Base-by-base conservation (phyloP, 2,888 invertebrate species). In the Sthenelais limicola region DNA sequence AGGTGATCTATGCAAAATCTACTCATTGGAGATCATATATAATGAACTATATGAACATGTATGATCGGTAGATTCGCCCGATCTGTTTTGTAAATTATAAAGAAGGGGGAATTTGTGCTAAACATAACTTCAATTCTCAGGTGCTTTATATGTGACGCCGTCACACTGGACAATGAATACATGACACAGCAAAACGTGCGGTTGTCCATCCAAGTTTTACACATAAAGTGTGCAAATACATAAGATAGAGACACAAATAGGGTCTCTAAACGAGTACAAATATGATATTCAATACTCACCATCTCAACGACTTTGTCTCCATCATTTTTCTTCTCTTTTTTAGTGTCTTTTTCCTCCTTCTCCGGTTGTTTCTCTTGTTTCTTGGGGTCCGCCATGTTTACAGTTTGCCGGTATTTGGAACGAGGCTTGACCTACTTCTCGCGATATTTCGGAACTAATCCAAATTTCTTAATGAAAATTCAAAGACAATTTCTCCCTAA, bases 261-360 rank as follows among this genome's bases (percentile, higher is more conserved):
- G 9, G 5, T 24, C 56, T 15, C 18, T 21, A 51, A 51, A 21
- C 9, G 12, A 18, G 9, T 15, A 12, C 12, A n/a, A 12, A n/a
- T n/a, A n/a, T n/a, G n/a, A n/a, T n/a, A n/a, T n/a, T n/a, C n/a
- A n/a, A n/a, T 33, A 33, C 24, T 62, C 76, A 84, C 84, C 87
- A 90, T 77, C 75, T 91, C 91, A 76, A 86, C 88, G 78, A 90
- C 86, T 75, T 85, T 85, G 33, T 82, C 82, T 56, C 84, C 83
- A 58, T 81, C 89, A 68, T 90, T 89, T 33, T 75, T 77, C 51
- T 89, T 89, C 26, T 89, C 89, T 58, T 80, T 90, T 88, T 89
- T 89, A 80, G 87, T 88, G 76, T 89, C 82, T 75, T 89, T 77
- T 7, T 48, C 72, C n/a, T 72, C 68, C 77, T 88, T 88, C 79